Base-by-base conservation (phyloP, 2,888 invertebrate species). In the Ypsolopha scabrella region DNA sequence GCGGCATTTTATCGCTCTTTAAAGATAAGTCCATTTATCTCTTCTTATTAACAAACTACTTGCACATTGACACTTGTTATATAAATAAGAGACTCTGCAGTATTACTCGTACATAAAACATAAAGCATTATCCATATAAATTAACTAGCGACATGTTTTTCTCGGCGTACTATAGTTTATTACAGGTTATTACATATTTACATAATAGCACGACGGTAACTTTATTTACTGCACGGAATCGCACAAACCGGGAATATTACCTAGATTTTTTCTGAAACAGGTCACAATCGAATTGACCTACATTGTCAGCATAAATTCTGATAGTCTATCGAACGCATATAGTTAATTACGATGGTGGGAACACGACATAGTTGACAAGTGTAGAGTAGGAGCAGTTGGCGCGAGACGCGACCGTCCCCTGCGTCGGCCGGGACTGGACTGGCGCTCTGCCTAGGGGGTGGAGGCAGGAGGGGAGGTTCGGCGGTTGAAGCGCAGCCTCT, bases 401-500 rank as follows among this genome's bases (percentile, higher is more conserved):
- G 24, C 24, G 24, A 54, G 57, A 44, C 50, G 59, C 67, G 64
- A 60, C 61, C 65, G 60, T 55, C 58, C 61, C 55, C 53, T 57
- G 49, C 69, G 70, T 59, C 60, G 63, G 65, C 59, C 63, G 60
- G 58, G 54, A 57, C 61, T 60, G 67, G 68, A 82, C 80, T 82
- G 70, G 55, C 60, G 61, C 41, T 36, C 13, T 33, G 54, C 41
- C 55, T 56, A 57, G 58, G 49, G 55, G 24, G 24, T 24, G 24
- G 24, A 24, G 24, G 24, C 24, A 24, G 24, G 24, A 24, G 24
- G 24, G 24, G 24, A 24, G 24, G 24, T 2, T 24, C 24, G 24
- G 4, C 2, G 24, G 24, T 24, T 24, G 24, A 24, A 24, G 24
- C 76, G 71, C 80, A 82, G 79, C 80, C 81, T 79, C 81, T 78